These are phyloP conservation scores for Trisateles emortualis DNA, from an alignment of 2,888 invertebrate genomes.

Conservation along the genomic window DNA sequence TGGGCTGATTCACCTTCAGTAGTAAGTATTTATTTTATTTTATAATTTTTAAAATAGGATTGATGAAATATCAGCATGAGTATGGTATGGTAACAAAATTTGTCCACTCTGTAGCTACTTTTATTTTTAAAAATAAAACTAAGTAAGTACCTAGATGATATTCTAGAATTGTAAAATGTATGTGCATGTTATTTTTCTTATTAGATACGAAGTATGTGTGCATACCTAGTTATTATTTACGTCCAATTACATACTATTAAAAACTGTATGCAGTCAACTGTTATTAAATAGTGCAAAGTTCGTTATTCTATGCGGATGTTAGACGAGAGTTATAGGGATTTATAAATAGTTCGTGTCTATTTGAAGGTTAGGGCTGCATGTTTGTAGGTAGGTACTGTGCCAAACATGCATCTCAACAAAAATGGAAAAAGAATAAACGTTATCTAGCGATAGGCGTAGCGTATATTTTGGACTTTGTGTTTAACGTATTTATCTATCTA, in stretches of 20 bases:
- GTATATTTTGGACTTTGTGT: background rate
- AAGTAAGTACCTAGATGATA: too few relatives aligned
- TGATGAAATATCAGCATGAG: too few relatives aligned
- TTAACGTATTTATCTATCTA: background rate
- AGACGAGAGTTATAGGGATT: constrained; percentile 55
- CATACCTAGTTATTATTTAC: constrained; percentile 23
- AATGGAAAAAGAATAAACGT: constrained; percentile 21
- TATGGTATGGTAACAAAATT: too few relatives aligned
- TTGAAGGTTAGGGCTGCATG: constrained; percentile 75
- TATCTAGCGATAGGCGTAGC: background rate
- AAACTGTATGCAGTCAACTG: constrained; percentile 50
- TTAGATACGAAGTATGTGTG: constrained; percentile 7
- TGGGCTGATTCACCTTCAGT: constrained; percentile 88
- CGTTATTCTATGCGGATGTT: constrained; percentile 62
- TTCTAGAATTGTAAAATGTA: too few relatives aligned
- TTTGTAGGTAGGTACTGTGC: constrained; percentile 55
- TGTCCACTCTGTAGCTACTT: too few relatives aligned
- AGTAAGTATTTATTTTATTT: constrained; percentile 81
- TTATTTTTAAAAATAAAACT: too few relatives aligned
- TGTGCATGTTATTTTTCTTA: too few relatives aligned
- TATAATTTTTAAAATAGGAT: too few relatives aligned
- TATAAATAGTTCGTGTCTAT: constrained; percentile 72
- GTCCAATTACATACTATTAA: constrained; percentile 58
- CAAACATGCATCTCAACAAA: constrained; percentile 44
- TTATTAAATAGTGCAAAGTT: constrained; percentile 73